Evolutionary conservation across 2,797 vertebrate genomes (phyloP), one percentile per base, ranked within the genome.

Genomic region (Cryptoprocta ferox): DNA sequence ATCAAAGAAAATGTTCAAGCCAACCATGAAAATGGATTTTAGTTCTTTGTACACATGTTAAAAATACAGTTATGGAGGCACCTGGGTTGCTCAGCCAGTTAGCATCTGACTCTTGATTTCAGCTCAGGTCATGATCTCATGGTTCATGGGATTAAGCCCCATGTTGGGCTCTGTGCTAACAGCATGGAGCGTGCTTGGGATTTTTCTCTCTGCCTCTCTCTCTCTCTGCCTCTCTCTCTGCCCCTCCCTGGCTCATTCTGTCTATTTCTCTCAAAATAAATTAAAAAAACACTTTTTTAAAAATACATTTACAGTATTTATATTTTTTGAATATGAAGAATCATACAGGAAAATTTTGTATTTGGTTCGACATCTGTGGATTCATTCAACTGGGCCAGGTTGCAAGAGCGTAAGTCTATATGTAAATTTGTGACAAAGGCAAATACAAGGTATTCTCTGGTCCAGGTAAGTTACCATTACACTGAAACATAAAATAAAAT

Each of bases 401-500:
- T 5, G 28, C 11, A 85, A 21, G 10, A 92, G 65, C 0, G 59
- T 71, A 82, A 85, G 24, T 39, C 19, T 45, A 65, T 37, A 65
- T 53, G 37, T 80, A 83, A 92, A 56, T 39, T 80, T 95, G 32
- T 81, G 39, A 16, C 37, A 92, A 90, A 96, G 14, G 18, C 56
- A 93, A 73, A 76, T 15, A 89, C 30, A 92, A 91, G n/a, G 4
- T 80, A 84, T 91, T 97, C 32, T 53, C 24, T 86, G 35, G 13
- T 19, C 16, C 37, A 94, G 15, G 9, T 78, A 85, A 66, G 28
- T 80, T 80, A 63, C 2, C n/a, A 83, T 93, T 81, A 32, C 4
- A 91, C 15, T 80, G 16, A 56, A 90, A 94, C 93, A 48, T 73
- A 85, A n/a, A 66, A 78, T 73, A 70, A 92, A 89, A 63, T 73